Base-by-base conservation (phyloP, 2,888 invertebrate species). In the Heliothis peltigera region DNA sequence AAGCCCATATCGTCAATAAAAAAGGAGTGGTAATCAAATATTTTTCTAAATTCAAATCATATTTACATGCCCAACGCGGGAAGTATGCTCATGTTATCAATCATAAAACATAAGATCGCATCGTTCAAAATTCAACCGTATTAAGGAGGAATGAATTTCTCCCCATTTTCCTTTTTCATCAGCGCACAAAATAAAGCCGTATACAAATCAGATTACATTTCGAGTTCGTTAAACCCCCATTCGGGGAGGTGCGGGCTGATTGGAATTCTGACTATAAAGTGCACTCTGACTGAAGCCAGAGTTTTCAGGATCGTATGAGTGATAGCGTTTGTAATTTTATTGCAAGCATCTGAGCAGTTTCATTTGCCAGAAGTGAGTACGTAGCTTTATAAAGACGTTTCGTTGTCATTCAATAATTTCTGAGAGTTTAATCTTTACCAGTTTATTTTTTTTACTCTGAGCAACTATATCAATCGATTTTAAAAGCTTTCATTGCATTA, bases 151-250 rank as follows among this genome's bases (percentile, higher is more conserved):
- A 75, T 53, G 61, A 65, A 71, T 61, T 12, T n/a, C 48, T 49
- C 51, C 51, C 43, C 63, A 61, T 66, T 64, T 80, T 66, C 68
- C 59, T 73, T 77, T 81, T 80, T 78, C 71, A 80, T 78, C 71
- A 72, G 61, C 56, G 53, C 43, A 67, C 57, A 70, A 84, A 85
- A 85, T 84, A 86, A 86, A 84, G 80, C 84, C 82, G 77, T 81
- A 86, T 82, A 86, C 83, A 89, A 91, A 90, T 90, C 86, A 83
- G 85, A 88, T 90, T 89, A 87, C 81, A 87, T 87, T 89, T 90
- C 87, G 75, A 89, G 88, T 91, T 90, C 88, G 90, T 90, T 90
- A 89, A 89, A 89, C 89, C 88, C 89, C 87, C 84, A 89, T 82
- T 76, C 77, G 82, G 77, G 73, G 82, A 83, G 80, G 81, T 81